phyloP scores from a whole-genome alignment of 2,113 vertebrate genomes.

The Vireo altiloquus region DNA sequence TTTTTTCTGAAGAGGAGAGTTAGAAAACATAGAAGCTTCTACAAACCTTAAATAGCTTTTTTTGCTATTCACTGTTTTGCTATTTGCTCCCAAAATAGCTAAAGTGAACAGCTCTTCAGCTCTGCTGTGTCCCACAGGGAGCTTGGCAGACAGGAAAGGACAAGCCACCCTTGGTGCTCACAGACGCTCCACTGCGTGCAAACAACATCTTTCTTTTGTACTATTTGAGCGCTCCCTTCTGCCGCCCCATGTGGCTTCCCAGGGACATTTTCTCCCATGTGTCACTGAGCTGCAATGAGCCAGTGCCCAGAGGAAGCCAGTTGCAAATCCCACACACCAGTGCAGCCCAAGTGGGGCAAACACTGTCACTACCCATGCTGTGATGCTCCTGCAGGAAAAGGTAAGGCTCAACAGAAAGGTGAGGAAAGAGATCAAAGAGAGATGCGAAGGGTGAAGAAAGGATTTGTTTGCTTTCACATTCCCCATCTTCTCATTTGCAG shows the following conservation, averaged over 20 bases:
- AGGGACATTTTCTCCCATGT: background rate
- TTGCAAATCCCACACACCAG: background rate
- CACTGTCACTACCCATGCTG: background rate
- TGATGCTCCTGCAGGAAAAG: background rate
- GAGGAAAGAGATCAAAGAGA: background rate
- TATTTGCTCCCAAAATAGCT: background rate
- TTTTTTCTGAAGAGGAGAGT: background rate
- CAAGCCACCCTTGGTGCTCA: background rate
- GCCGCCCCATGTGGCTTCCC: background rate
- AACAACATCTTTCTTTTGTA: background rate
- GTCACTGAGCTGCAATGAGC: background rate
- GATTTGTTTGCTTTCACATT: background rate
- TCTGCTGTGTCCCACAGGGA: background rate
- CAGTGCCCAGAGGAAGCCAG: background rate
- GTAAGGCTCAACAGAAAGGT: background rate
- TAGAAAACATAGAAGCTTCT: background rate
- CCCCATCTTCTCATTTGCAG: background rate
- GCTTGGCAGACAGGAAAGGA: background rate
- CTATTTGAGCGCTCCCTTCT: background rate
- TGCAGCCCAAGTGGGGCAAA: background rate
- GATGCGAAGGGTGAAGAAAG: background rate
- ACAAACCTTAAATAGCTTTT: background rate
- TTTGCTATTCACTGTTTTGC: background rate
- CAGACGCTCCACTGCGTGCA: background rate
- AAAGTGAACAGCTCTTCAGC: background rate